Evolutionary conservation across 2,888 invertebrate species (phyloP), one percentile per base, ranked within the genome.

Genomic region (Abscondita cerata): DNA sequence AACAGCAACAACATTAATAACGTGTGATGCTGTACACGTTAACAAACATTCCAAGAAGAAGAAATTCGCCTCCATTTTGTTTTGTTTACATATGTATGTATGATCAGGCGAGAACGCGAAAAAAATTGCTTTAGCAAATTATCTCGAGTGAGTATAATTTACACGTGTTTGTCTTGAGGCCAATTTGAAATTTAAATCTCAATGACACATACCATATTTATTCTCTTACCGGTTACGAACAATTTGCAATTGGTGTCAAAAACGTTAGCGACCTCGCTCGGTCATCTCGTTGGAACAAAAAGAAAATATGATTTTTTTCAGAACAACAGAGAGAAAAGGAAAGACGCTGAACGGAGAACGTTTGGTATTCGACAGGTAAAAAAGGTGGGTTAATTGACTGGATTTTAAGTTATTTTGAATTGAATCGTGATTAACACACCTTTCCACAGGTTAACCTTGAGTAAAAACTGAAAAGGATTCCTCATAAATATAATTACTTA

Each of bases 111-210:
- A 44, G 44, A 44, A 44, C 11, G 19, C 9, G 19, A 41, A 41
- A 55, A 41, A 41, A 59, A 59, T 25, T 25, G 33, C 47, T 40
- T 12, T 41, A 40, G 60, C 55, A 62, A 62, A 62, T 57, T 62
- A 46, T 47, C 25, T 15, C 36, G 53, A 40, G 34, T 40, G 50
- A 50, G 19, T 31, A 40, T 53, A 62, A 57, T 62, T 62, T 62
- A 57, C 62, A 62, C 62, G 62, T 56, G 57, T 57, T 57, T 58
- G 57, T 53, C 57, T 53, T 18, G 38, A 20, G 57, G 62, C 53
- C 19, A 15, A 61, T 58, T 62, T 58, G 41, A 62, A 62, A 48
- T 62, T 62, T 57, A 58, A 62, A 61, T 61, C 38, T 38, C 47
- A 52, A 46, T 54, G 48, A 36, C 56, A 38, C 31, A 55, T 48